phyloP scores from a whole-genome alignment of 2,797 vertebrate species.

The Cephalopachus bancanus region DNA sequence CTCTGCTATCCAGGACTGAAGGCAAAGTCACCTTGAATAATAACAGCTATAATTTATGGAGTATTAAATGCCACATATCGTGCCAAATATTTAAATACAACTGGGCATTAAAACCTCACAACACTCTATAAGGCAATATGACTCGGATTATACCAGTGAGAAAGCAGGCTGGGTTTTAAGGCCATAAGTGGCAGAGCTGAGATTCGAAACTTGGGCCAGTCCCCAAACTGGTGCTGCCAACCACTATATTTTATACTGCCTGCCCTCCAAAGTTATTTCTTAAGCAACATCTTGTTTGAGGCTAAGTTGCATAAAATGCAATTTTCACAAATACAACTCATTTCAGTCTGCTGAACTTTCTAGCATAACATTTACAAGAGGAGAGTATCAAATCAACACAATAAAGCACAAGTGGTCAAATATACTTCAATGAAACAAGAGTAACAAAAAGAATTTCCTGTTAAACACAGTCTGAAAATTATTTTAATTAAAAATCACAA shows the following conservation, averaged over 20 bases:
- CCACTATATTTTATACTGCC: not conserved
- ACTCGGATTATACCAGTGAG: not conserved
- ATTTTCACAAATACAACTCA: conserved; percentile 42
- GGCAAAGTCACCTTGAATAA: conserved; percentile 29
- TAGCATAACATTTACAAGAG: not conserved
- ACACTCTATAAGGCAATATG: not conserved
- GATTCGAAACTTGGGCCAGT: not conserved
- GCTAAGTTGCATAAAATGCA: not conserved
- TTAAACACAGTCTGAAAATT: not conserved
- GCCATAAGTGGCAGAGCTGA: not conserved
- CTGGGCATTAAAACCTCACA: not conserved
- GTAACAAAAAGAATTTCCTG: not conserved
- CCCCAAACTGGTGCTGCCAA: not conserved
- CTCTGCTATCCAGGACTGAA: not conserved
- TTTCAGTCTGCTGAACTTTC: not conserved
- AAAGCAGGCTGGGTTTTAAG: not conserved
- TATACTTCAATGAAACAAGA: not conserved
- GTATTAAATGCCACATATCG: not conserved
- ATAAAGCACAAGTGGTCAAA: not conserved
- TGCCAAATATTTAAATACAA: conserved; percentile 30
- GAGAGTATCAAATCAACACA: not conserved
- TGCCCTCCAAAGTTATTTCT: not conserved
- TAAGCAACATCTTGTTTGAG: not conserved
- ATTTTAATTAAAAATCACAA: not conserved
- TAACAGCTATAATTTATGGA: conserved; percentile 37